Evolutionary conservation across 2,113 vertebrate genomes (phyloP), one percentile per base, ranked within the genome.

Genomic region (Bombycilla garrulus): DNA sequence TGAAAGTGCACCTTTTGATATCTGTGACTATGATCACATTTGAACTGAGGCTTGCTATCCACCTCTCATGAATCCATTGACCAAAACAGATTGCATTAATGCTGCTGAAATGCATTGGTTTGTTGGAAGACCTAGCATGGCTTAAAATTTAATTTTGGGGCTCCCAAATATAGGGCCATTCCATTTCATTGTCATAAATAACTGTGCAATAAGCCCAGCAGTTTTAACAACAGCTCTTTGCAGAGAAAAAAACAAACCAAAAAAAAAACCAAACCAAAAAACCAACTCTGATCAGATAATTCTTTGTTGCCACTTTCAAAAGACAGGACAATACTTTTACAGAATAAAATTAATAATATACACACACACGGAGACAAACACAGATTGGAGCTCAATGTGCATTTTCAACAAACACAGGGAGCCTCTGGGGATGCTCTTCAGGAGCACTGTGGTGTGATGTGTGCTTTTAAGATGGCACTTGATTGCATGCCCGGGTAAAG

Each of bases 291-390:
- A 57, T 6, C 44, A 79, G 21, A 31, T 20, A 42, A 65, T 44
- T 12, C 29, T 72, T 58, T 10, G 3, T 22, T 72, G 23, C 18
- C 9, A 23, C 23, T 88, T 73, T 78, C 31, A 60, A 67, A 50
- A 51, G 19, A 33, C 0, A 40, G 1, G 5, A 44, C 44, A 60
- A 64, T 36, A 80, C 83, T 81, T 83, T 58, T 61, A 66, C 15
- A 22, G n/a, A 24, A 51, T 28, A 12, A 17, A 64, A 47, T 62
- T 58, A 50, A 10, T 56, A 51, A 35, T 28, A 51, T 12, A 18
- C 9, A 47, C 7, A 65, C 8, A 26, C 0, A 3, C 0, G 0
- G 24, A 66, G 36, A 23, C 9, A 62, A 54, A 69, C 31, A 54
- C 2, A 47, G 58, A 77, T 65, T 25, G 54, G 23, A 86, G 28